Evolutionary conservation across 2,113 vertebrate genomes (phyloP).

Genomic region (Setophaga petechia): DNA sequence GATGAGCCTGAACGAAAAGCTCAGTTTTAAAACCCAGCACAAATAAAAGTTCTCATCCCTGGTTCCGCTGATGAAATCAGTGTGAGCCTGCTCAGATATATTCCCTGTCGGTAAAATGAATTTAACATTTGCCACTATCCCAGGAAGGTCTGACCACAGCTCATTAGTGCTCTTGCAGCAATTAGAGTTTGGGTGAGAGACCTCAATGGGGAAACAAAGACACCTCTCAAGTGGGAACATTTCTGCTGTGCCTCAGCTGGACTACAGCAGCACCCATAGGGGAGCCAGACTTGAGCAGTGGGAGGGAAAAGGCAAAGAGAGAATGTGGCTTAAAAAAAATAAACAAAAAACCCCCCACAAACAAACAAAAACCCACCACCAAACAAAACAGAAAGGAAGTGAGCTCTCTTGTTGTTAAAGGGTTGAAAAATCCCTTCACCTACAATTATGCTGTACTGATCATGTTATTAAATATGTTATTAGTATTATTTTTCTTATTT

Average conservation of each 20-base stretch:
- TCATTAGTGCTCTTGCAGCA: background rate
- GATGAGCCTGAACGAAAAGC: background rate
- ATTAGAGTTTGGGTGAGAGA: background rate
- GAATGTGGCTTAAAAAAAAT: background rate
- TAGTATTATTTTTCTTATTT: no score
- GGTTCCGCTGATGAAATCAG: background rate
- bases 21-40: rapidly evolving
- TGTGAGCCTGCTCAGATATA: background rate
- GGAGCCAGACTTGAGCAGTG: background rate
- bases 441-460: no score
- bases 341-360: background rate
- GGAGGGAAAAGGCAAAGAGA: background rate
- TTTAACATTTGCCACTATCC: background rate
- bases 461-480: no score
- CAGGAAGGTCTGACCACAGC: background rate
- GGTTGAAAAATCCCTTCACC: background rate
- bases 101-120: background rate
- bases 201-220: background rate
- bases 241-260: background rate
- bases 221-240: background rate
- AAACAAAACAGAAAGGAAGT: background rate
- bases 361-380: rapidly evolving
- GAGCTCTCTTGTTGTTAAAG: background rate
- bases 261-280: background rate
- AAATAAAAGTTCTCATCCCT: background rate